A percentile compares a stretch with the other conserved stretches of the same genome.
Conservation (phyloP, 2,888 invertebrate genomes). For the Ectropis crepuscularia region DNA sequence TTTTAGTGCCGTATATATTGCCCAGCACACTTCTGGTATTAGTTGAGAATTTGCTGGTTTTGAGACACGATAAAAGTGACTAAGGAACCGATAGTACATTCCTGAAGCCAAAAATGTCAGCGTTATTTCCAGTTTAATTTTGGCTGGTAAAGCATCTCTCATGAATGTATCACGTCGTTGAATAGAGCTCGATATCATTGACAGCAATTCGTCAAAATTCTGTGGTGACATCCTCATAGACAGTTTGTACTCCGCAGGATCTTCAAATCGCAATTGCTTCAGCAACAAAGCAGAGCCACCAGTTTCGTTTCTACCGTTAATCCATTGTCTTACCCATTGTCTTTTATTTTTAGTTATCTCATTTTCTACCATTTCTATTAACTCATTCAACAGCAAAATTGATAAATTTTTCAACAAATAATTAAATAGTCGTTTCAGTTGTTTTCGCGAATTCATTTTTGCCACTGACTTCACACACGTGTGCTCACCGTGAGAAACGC, state of each 20-base stretch:
- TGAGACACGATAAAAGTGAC: constrained; percentile 47
- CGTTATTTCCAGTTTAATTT: constrained; percentile 50
- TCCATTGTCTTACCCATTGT: constrained; percentile 45
- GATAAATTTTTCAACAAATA: no score
- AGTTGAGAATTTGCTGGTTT: constrained; percentile 44
- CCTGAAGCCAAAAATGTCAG: constrained; percentile 49
- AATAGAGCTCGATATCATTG: constrained; percentile 40
- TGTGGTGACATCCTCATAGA: constrained; percentile 39
- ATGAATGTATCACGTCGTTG: constrained; percentile 48
- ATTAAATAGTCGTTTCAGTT: no score
- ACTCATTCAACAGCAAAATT: no score
- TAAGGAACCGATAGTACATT: constrained; percentile 33
- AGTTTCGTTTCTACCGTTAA: constrained; percentile 25
- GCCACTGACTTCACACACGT: no score
- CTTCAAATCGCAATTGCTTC: constrained; percentile 40
- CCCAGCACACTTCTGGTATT: constrained; percentile 48
- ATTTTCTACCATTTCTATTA: no score
- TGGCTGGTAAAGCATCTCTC: constrained; percentile 48
- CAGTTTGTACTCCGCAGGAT: constrained; percentile 40
- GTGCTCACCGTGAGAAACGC: no score
- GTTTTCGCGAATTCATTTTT: no score
- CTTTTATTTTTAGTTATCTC: constrained; percentile 35
- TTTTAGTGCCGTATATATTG: no score
- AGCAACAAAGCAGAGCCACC: constrained; percentile 44
- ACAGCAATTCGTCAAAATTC: constrained; percentile 42